These are phyloP conservation scores for Promerops cafer DNA, from an alignment of 2,113 vertebrate genomes.

Conservation along the genomic window DNA sequence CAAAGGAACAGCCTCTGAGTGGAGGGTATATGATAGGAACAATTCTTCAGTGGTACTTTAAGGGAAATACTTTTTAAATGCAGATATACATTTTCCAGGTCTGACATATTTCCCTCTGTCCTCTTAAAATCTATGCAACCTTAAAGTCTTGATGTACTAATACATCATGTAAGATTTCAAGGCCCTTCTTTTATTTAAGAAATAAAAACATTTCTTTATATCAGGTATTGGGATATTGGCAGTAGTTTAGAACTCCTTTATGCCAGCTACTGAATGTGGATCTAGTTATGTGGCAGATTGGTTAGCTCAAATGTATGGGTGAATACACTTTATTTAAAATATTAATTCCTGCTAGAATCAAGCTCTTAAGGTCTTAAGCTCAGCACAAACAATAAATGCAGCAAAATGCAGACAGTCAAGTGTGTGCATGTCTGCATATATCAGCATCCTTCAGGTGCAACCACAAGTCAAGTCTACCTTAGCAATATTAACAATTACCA, in stretches of 20 bases:
- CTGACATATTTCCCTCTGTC: neutral
- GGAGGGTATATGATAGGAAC: neutral
- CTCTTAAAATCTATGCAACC: neutral
- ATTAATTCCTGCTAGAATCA: neutral
- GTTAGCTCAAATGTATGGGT: neutral
- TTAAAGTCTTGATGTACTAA: neutral
- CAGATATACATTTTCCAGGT: neutral
- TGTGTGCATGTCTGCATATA: too few species aligned
- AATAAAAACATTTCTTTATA: neutral
- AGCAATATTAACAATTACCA: neutral
- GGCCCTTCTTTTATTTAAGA: neutral
- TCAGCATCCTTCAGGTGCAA: neutral
- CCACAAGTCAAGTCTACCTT: neutral
- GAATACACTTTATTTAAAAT: neutral
- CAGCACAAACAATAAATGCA: neutral
- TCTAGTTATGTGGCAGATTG: neutral
- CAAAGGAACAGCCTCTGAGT: neutral
- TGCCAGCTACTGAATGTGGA: neutral
- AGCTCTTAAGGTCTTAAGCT: neutral
- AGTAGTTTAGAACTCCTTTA: neutral
- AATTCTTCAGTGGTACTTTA: neutral
- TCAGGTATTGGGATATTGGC: neutral
- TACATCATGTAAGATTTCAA: neutral
- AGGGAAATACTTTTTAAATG: neutral
- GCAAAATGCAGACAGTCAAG: neutral